These are phyloP conservation scores for Leptinotarsa rubiginosa DNA, from an alignment of 2,888 invertebrate species.

Conservation along the genomic window DNA sequence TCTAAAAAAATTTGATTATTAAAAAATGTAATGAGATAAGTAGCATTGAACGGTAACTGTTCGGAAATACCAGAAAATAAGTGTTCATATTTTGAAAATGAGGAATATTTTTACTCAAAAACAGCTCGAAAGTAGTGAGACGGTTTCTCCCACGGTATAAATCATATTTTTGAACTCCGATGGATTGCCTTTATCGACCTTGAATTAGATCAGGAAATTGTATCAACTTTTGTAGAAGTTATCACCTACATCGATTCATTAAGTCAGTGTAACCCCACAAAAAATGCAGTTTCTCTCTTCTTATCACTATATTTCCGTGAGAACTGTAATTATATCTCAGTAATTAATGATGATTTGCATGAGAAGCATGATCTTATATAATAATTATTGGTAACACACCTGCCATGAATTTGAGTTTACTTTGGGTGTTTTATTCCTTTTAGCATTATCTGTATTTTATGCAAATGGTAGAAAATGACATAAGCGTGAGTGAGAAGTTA, in stretches of 20 bases:
- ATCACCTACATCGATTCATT: neutral
- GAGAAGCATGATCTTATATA: constrained; percentile 7
- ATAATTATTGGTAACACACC: constrained; percentile 13
- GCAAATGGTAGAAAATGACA: constrained; percentile 17
- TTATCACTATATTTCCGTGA: constrained; percentile 26
- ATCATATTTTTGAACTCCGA: no score
- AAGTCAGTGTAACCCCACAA: neutral
- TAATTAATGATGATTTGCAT: constrained; percentile 13
- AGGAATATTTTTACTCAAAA: no score
- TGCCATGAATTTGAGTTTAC: neutral
- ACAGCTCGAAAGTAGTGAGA: no score
- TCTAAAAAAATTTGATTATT: no score
- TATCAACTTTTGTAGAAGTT: neutral
- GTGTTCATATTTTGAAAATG: no score
- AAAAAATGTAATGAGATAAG: no score
- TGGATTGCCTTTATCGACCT: neutral
- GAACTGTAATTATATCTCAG: constrained; percentile 11
- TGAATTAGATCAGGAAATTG: neutral
- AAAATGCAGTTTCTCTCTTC: neutral
- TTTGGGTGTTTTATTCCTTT: neutral
- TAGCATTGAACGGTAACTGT: no score
- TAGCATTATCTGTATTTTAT: neutral
- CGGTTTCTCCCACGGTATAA: no score
- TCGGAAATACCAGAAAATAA: no score
- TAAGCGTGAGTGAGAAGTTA: constrained; percentile 1